A percentile compares a stretch with the other conserved stretches of the same genome.
Conservation (phyloP, 1,140 invertebrate species). For the Brachionus koreanus region DNA sequence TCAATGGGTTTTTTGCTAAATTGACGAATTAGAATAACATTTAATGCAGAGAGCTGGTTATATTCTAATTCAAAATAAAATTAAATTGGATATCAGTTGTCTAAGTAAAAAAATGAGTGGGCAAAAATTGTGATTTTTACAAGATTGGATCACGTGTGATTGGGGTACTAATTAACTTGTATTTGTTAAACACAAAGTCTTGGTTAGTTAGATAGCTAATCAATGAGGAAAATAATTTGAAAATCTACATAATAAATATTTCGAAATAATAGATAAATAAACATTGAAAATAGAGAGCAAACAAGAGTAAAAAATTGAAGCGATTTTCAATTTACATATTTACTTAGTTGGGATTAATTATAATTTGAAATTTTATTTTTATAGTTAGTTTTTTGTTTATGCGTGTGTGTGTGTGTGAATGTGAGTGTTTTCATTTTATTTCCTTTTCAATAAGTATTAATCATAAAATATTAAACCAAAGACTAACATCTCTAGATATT, state of each 20-base stretch:
- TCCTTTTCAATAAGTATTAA: slow-evolving; percentile 25
- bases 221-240: background rate
- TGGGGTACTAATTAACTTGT: too few relatives aligned
- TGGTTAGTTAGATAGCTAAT: slow-evolving; percentile 30
- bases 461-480: background rate
- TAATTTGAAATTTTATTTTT: background rate
- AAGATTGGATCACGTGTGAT: too few relatives aligned
- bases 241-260: slow-evolving; percentile 25
- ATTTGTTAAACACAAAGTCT: background rate
- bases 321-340: slow-evolving; percentile 22
- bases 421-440: background rate
- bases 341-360: slow-evolving; percentile 19
- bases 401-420: too few relatives aligned
- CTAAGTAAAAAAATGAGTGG: too few relatives aligned
- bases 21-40: background rate
- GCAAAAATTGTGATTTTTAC: background rate
- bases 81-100: too few relatives aligned
- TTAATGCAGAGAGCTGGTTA: background rate
- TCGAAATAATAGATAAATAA: background rate
- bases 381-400: background rate
- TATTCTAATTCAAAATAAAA: background rate
- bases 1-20: background rate
- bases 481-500: background rate
- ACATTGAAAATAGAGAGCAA: background rate
- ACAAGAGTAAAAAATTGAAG: background rate